Evolutionary conservation across 1,140 invertebrate species (phyloP), one percentile per base, ranked within the genome.

Genomic region (Drosophila sp.): DNA sequence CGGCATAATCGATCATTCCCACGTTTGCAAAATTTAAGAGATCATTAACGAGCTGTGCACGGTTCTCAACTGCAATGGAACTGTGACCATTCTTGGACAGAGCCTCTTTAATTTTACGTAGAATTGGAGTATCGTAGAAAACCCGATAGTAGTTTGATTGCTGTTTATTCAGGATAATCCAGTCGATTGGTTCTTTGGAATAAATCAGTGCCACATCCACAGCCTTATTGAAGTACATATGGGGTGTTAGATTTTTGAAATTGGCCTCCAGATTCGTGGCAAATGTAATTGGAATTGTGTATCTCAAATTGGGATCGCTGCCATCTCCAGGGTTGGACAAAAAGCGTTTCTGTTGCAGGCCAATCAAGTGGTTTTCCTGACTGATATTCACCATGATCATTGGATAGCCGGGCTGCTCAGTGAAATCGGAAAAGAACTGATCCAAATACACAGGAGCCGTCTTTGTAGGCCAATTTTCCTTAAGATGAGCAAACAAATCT

Each of bases 321-420:
- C 78, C 76, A 18, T 91, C 78, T 0, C 65, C 48, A 7, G 92
- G 92, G 50, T 91, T 80, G 0, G 94, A 36, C n/a, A 94, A 80
- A 71, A 94, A 95, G 5, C 93, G 92, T 76, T 92, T 38, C 86
- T 94, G 92, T 0, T 25, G 56, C 4, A 92, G 51, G 6, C 7
- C 14, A 11, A 46, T 27, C 13, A 40, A 13, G 9, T 41, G 7
- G 27, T 64, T 40, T 6, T 48, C 27, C 4, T 2, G 2, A 16
- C 2, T 51, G 8, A 66, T 29, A 6, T 90, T 91, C 1, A 96
- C 94, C 2, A 92, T 94, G 0, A 98, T 89, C 0, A 97, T 92
- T 0, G 97, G 97, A 84, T 95, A 98, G 1, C 97, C 97, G 95
- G 96, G 97, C 92, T 98, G 97, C 16, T 94, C 93, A 0, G 96